Percentiles rank a stretch among this genome's conserved stretches.
Evolutionary conservation across 2,113 vertebrate genomes (phyloP).

Genomic region (Apistogramma diplotaenia): DNA sequence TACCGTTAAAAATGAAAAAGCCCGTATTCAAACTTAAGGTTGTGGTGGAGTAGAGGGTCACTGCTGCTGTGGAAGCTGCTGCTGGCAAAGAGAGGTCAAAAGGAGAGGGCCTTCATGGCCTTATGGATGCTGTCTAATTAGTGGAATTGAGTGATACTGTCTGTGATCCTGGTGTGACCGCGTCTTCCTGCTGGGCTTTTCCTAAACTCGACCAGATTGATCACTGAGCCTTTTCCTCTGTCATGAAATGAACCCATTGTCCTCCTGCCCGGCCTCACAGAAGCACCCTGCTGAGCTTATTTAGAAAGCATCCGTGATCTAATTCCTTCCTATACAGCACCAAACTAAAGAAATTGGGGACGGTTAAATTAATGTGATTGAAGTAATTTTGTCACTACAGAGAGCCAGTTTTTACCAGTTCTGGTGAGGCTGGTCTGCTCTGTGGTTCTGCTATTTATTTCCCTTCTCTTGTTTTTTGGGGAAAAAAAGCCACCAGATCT

Average conservation of each 20-base stretch:
- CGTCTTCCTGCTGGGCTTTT: slow-evolving; percentile 46
- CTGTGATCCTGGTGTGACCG: slow-evolving; percentile 39
- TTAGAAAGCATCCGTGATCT: neutral
- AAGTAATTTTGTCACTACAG: slow-evolving; percentile 6
- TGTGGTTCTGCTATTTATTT: slow-evolving; percentile 36
- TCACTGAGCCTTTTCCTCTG: slow-evolving; percentile 50
- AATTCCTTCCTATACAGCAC: neutral
- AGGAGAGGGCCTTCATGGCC: neutral
- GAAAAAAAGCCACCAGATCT: slow-evolving; percentile 16
- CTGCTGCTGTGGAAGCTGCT: slow-evolving; percentile 19
- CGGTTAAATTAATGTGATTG: slow-evolving; percentile 6
- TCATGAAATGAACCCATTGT: slow-evolving; percentile 61
- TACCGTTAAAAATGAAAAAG: neutral
- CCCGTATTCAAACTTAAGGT: neutral
- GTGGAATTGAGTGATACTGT: slow-evolving; percentile 44
- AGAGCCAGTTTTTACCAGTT: slow-evolving; percentile 6
- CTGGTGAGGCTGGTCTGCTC: neutral
- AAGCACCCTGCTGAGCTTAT: neutral
- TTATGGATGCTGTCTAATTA: slow-evolving; percentile 59
- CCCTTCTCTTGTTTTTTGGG: slow-evolving; percentile 15
- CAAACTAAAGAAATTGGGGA: slow-evolving; percentile 9
- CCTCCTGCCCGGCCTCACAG: slow-evolving; percentile 8
- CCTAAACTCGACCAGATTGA: slow-evolving; percentile 49
- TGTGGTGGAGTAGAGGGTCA: slow-evolving; percentile 2
- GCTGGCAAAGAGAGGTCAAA: slow-evolving; percentile 31